These are phyloP conservation scores for Bellardia bayeri DNA, from an alignment of 2,888 invertebrate species.

Conservation along the genomic window DNA sequence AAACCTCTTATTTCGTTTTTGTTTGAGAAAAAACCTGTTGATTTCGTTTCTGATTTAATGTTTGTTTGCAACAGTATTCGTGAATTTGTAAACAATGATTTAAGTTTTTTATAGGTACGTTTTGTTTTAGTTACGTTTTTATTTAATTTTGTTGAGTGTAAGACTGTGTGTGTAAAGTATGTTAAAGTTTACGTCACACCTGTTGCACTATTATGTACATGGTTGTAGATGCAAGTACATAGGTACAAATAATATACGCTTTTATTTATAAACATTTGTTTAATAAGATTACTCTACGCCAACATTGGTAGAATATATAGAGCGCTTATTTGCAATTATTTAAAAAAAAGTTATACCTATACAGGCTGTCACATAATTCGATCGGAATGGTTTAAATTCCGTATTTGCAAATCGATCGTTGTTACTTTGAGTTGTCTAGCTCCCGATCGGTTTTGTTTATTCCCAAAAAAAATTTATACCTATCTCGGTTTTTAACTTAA, in stretches of 20 bases:
- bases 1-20: constrained; percentile 50
- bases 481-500: no score
- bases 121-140: background rate
- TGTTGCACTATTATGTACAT: constrained; percentile 45
- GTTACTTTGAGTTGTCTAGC: no score
- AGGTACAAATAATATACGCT: background rate
- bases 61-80: background rate
- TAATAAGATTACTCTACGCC: no score
- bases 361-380: no score
- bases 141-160: background rate
- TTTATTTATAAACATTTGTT: background rate
- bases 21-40: constrained; percentile 47
- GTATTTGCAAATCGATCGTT: no score
- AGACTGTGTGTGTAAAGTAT: background rate
- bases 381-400: no score
- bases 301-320: no score
- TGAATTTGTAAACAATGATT: background rate
- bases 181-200: constrained; percentile 67
- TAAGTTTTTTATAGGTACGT: background rate
- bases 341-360: no score
- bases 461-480: no score
- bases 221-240: background rate
- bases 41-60: background rate
- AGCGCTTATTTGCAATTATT: no score
- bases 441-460: no score